phyloP scores from a whole-genome alignment of 2,888 invertebrate genomes.

The Heliconius aoede region DNA sequence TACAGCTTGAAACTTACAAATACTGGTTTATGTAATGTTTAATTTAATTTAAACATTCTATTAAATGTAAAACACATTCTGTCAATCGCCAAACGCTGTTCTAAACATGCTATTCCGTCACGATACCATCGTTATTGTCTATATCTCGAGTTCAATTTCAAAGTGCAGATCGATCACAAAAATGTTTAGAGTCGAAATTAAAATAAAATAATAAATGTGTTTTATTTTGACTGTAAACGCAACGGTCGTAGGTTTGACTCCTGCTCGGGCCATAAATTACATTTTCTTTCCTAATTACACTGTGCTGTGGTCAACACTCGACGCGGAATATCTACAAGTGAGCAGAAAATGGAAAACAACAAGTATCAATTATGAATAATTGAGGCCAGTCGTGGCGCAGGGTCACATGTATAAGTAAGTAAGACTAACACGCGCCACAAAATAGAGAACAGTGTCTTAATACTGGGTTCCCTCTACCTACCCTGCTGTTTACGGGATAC shows the following conservation, averaged over 20 bases:
- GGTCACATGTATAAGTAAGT: too few species aligned
- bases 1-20: not conserved
- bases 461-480: too few species aligned
- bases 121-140: conserved; percentile 82
- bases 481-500: too few species aligned
- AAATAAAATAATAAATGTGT: not conserved
- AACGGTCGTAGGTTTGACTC: not conserved
- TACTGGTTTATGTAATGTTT: not conserved
- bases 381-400: too few species aligned
- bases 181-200: conserved; percentile 53
- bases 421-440: too few species aligned
- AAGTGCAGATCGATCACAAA: conserved; percentile 65
- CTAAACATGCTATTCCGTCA: conserved; percentile 81
- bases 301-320: too few species aligned
- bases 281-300: too few species aligned
- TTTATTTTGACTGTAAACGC: not conserved
- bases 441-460: too few species aligned
- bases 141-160: conserved; percentile 76
- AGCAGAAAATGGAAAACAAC: too few species aligned
- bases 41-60: not conserved
- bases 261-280: not conserved
- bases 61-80: conserved; percentile 38
- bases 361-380: too few species aligned
- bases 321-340: too few species aligned
- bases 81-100: conserved; percentile 73